A percentile compares a stretch with the other conserved stretches of the same genome.
Evolutionary conservation across 1,140 invertebrate species (phyloP).

Genomic region (Eumaeus atala): DNA sequence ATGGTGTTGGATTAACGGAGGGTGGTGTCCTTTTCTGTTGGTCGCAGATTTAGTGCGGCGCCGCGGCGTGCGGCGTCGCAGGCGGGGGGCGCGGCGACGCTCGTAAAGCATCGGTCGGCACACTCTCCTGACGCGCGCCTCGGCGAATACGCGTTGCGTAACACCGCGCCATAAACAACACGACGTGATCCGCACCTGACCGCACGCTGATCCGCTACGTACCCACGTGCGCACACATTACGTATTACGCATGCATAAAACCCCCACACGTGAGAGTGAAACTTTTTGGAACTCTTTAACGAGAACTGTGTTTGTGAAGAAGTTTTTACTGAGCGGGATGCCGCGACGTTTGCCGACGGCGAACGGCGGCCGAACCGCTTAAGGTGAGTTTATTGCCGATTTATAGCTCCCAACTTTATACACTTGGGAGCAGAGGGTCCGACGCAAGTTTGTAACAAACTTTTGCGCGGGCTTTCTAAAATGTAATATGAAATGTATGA

Average conservation of each 20-base stretch:
- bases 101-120: constrained; percentile 74
- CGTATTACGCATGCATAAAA: constrained; percentile 68
- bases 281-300: constrained; percentile 47
- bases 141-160: constrained; percentile 72
- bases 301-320: constrained; percentile 66
- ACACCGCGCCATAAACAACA: constrained; percentile 68
- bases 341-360: constrained; percentile 62
- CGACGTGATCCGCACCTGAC: constrained; percentile 54
- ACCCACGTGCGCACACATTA: constrained; percentile 60
- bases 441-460: constrained; percentile 51
- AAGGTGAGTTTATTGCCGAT: constrained; percentile 72
- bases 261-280: constrained; percentile 69
- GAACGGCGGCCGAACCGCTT: constrained; percentile 60
- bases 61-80: constrained; percentile 62
- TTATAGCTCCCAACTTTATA: constrained; percentile 50
- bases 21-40: constrained; percentile 65
- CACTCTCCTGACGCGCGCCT: constrained; percentile 72
- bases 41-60: constrained; percentile 71
- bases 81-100: constrained; percentile 59
- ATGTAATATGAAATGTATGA: neutral
- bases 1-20: constrained; percentile 60
- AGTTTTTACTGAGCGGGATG: constrained; percentile 56
- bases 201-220: constrained; percentile 18
- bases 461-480: constrained; percentile 37
- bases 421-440: constrained; percentile 44